Percentiles rank a stretch among this genome's conserved stretches.
Evolutionary conservation across 2,797 vertebrate genomes (phyloP).

Genomic region (Esox lucius): DNA sequence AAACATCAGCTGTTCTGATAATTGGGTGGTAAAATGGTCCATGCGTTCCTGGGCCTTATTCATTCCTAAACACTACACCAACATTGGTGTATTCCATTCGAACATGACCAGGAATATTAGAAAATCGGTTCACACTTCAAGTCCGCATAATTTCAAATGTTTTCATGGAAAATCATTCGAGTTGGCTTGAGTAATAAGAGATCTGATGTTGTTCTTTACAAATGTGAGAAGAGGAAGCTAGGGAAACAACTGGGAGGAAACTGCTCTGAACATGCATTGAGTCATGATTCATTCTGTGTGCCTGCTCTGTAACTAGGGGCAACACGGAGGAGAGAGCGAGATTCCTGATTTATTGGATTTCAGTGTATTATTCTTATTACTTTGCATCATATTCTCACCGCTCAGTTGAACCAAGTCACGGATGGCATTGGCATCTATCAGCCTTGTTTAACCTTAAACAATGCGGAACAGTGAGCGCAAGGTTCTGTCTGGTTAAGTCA

Average conservation of each 20-base stretch:
- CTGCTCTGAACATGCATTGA: conserved; percentile 19
- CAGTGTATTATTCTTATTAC: conserved; percentile 1
- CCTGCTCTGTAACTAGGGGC: conserved; percentile 8
- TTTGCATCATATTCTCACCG: conserved; percentile 20
- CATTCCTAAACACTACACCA: not conserved
- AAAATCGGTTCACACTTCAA: not conserved
- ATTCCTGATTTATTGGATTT: conserved; percentile 27
- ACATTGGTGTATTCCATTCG: not conserved
- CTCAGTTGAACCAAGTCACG: not conserved
- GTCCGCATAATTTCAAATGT: not conserved
- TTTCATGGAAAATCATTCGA: not conserved
- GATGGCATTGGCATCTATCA: conserved; percentile 11
- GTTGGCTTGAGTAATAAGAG: not conserved
- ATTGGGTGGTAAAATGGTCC: too few relatives aligned
- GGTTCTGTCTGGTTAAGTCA: not conserved
- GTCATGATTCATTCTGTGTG: conserved; percentile 31
- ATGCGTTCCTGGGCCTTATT: too few relatives aligned
- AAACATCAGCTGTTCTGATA: too few relatives aligned
- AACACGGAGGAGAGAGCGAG: conserved; percentile 6
- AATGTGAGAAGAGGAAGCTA: conserved; percentile 19
- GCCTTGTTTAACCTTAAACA: conserved; percentile 4
- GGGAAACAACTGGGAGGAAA: conserved; percentile 28
- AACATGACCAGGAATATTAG: not conserved
- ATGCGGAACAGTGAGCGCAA: not conserved
- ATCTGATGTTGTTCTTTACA: conserved; percentile 2